phyloP scores from a whole-genome alignment of 2,797 vertebrate genomes.

The Xenentodon cancila region DNA sequence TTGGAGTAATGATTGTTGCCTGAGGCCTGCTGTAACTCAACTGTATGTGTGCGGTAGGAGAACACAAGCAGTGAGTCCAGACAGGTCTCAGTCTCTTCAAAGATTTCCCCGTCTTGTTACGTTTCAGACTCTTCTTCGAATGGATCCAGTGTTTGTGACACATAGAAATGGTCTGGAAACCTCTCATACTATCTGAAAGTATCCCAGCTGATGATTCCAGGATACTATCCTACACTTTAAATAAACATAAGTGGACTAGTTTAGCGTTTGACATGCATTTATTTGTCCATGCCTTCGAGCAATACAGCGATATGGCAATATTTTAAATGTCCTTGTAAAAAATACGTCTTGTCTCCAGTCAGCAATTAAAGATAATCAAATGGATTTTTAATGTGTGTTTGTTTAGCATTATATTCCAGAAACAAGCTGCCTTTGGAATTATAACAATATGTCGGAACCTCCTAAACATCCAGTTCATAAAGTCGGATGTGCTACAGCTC shows the following conservation, averaged over 20 bases:
- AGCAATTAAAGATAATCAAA: not conserved
- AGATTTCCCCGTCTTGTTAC: not conserved
- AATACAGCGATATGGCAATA: no score
- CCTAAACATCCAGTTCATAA: constrained; percentile 8
- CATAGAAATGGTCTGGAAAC: no score
- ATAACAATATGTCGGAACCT: constrained; percentile 34
- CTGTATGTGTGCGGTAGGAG: constrained; percentile 26
- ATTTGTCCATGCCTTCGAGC: not conserved
- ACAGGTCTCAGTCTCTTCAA: not conserved
- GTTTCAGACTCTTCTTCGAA: no score
- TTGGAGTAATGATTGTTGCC: constrained; percentile 44
- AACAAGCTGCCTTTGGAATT: constrained; percentile 9
- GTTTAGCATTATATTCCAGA: not conserved
- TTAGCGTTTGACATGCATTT: not conserved
- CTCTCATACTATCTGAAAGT: no score
- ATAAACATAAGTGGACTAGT: not conserved
- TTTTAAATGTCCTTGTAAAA: no score
- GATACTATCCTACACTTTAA: no score
- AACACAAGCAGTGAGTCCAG: constrained; percentile 10
- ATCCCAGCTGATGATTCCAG: no score
- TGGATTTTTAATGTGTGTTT: not conserved
- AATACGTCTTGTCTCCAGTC: not conserved
- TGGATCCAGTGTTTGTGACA: no score
- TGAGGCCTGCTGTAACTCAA: constrained; percentile 39
- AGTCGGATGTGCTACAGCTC: not conserved